Conservation (phyloP, 2,797 vertebrate species). For the Eutrigla gurnardus region DNA sequence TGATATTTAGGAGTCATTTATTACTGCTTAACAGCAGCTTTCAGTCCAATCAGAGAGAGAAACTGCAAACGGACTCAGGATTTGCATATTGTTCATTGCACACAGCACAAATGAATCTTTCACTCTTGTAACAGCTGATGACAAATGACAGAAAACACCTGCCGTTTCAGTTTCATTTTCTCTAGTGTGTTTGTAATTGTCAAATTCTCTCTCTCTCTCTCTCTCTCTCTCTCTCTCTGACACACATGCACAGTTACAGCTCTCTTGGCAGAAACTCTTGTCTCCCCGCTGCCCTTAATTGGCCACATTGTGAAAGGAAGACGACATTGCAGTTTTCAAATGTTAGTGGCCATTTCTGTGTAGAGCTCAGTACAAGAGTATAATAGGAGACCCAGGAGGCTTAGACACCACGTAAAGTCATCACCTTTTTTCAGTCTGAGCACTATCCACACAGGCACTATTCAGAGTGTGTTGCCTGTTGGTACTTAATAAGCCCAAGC, state of each 20-base stretch:
- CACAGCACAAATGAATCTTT: slow-evolving; percentile 57
- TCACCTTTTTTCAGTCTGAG: slow-evolving; percentile 20
- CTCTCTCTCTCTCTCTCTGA: neutral
- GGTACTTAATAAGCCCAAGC: slow-evolving; percentile 24
- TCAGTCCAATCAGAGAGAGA: slow-evolving; percentile 51
- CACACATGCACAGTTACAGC: slow-evolving; percentile 21
- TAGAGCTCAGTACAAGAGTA: slow-evolving; percentile 44
- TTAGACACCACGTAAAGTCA: slow-evolving; percentile 40
- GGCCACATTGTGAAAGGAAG: slow-evolving; percentile 50
- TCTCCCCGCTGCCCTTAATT: slow-evolving; percentile 61
- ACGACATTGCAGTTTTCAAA: slow-evolving; percentile 43
- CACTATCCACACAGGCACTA: slow-evolving; percentile 7
- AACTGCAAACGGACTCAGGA: slow-evolving; percentile 45
- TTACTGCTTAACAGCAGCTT: slow-evolving; percentile 55
- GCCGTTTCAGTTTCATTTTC: slow-evolving; percentile 54
- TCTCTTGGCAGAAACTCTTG: slow-evolving; percentile 47
- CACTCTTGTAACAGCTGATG: slow-evolving; percentile 46
- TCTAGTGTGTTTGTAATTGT: slow-evolving; percentile 51
- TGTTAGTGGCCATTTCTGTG: slow-evolving; percentile 53
- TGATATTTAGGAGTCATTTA: slow-evolving; percentile 26
- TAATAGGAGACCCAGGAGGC: slow-evolving; percentile 37
- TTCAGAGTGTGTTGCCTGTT: slow-evolving; percentile 26
- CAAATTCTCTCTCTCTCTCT: slow-evolving; percentile 29
- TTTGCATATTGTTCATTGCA: slow-evolving; percentile 69
- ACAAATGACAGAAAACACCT: slow-evolving; percentile 68